Evolutionary conservation across 2,113 vertebrate genomes (phyloP).

Genomic region (Prochilodus magdalenae): DNA sequence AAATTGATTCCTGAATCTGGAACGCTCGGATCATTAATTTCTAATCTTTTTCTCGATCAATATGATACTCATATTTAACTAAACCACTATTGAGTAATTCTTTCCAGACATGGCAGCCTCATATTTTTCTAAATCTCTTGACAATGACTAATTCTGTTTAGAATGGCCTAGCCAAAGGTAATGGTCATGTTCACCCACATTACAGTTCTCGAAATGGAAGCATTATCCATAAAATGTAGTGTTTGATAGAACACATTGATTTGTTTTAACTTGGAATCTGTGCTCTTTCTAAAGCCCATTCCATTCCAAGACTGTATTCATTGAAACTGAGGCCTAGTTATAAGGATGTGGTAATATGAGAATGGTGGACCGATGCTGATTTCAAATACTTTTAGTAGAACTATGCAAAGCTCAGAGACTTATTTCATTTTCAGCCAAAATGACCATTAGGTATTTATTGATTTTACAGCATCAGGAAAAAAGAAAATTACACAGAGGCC

Average conservation of each 20-base stretch:
- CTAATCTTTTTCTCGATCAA: slow-evolving; percentile 73
- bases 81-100: slow-evolving; percentile 39
- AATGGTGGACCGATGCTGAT: no score
- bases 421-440: no score
- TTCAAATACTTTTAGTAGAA: no score
- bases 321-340: no score
- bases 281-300: neutral
- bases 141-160: neutral
- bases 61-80: slow-evolving; percentile 63
- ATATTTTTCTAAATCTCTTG: slow-evolving; percentile 46
- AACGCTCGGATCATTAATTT: slow-evolving; percentile 77
- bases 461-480: no score
- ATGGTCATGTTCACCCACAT: neutral
- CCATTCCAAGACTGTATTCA: neutral
- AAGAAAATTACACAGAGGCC: no score
- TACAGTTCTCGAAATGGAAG: neutral
- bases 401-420: no score
- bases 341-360: no score
- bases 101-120: slow-evolving; percentile 32
- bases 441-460: no score
- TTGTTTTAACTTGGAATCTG: neutral
- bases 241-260: neutral
- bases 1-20: slow-evolving; percentile 77
- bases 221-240: neutral
- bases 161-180: neutral